Evolutionary conservation across 2,797 vertebrate species (phyloP).

Genomic region (Gouania willdenowi): DNA sequence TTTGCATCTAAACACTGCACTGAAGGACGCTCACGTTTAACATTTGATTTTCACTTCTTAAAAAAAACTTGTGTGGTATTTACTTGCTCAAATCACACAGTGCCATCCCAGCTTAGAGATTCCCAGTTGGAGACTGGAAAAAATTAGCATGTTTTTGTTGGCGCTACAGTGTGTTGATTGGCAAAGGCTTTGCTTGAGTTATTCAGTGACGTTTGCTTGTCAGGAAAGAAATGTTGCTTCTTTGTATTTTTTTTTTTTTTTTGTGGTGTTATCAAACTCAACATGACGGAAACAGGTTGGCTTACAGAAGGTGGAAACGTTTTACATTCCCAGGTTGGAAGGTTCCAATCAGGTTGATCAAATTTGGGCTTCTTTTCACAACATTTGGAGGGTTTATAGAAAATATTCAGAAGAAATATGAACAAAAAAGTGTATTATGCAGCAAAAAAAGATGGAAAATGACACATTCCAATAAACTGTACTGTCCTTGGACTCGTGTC

Average conservation of each 20-base stretch:
- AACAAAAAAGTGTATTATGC: no score
- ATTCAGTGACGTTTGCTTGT: slow-evolving; percentile 63
- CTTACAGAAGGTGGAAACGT: slow-evolving; percentile 38
- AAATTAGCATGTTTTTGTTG: slow-evolving; percentile 70
- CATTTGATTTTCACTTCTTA: slow-evolving; percentile 51
- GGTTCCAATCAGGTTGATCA: no score
- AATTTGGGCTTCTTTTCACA: no score
- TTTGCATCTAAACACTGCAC: no score
- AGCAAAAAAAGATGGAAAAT: no score
- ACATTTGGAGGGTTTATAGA: no score
- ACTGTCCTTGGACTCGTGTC: no score
- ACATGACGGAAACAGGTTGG: slow-evolving; percentile 38
- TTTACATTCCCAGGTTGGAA: no score
- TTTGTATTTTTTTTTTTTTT: slow-evolving; percentile 26
- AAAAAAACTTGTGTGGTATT: slow-evolving; percentile 56
- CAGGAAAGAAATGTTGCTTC: slow-evolving; percentile 34
- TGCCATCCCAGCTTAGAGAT: slow-evolving; percentile 54
- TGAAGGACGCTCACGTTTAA: slow-evolving; percentile 53
- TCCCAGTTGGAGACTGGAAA: slow-evolving; percentile 64
- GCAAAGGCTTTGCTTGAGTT: slow-evolving; percentile 61
- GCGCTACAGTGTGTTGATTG: slow-evolving; percentile 59
- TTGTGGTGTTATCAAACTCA: slow-evolving; percentile 45
- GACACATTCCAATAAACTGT: no score
- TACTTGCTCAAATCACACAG: slow-evolving; percentile 42
- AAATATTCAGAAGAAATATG: no score